Base-by-base conservation (phyloP, 2,113 vertebrate species). In the Thunnus thynnus region DNA sequence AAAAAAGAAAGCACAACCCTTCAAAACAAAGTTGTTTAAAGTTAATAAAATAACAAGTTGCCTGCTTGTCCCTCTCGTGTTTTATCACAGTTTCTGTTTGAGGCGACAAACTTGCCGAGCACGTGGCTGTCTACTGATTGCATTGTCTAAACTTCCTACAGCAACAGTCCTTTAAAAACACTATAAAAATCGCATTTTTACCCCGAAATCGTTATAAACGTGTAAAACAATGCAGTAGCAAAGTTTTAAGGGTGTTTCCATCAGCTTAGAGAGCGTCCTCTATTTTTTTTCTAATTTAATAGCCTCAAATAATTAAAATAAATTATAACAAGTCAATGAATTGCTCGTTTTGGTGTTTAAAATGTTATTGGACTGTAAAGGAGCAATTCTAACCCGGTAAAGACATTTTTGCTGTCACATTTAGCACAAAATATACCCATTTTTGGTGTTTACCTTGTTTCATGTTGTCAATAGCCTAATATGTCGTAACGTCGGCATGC, bases 51-150 rank as follows among this genome's bases (percentile, higher is more conserved):
- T 11, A 20, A 20, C 5, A 1, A 20, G 22, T 1, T 9, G 11
- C 4, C 36, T 9, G 1, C 27, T 27, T 51, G 18, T 8, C 20
- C 55, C 3, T 30, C 63, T 55, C n/a, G 44, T 13, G 44, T 48
- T 78, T 52, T 72, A 68, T 82, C 57, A 75, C 13, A 63, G 51
- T 80, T 77, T 90, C 46, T 81, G 76, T 90, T 88, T 82, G 82
- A 82, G 80, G 69, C 75, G 75, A 57, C 90, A 89, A 87, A 91
- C 86, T 75, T 81, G 51, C 55, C 75, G 94, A 96, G 93, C 95
- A 96, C 95, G 94, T 95, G 95, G 94, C 91, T 94, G 85, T 90
- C 85, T 83, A 83, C 81, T 89, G 85, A 84, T 86, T 84, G 93
- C 93, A 95, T 95, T 95, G 95, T 95, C 86, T 92, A 61, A 82